Conservation (phyloP, 2,888 invertebrate genomes). For the Campoletis raptor region DNA sequence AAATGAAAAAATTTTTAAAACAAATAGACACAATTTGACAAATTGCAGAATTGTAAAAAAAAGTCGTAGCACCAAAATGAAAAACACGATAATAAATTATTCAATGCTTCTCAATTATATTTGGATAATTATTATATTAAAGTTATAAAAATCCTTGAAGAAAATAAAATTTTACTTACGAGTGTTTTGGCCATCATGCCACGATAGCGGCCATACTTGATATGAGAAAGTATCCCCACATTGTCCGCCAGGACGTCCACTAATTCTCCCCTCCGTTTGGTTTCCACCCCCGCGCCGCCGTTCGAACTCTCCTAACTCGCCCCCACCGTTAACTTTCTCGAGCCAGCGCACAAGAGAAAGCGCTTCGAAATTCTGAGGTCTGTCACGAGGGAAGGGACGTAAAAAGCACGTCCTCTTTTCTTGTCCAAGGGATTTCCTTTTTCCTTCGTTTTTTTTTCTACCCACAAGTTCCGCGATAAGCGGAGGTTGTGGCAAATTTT, state of each 20-base stretch:
- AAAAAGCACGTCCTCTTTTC: constrained; percentile 40
- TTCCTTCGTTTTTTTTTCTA: constrained; percentile 2
- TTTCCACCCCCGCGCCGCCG: constrained; percentile 79
- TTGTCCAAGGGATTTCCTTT: constrained; percentile 12
- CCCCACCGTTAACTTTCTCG: constrained; percentile 66
- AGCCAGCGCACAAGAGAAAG: constrained; percentile 42
- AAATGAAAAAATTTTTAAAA: background rate
- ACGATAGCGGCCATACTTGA: constrained; percentile 85
- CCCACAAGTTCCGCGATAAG: background rate
- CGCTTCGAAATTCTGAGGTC: constrained; percentile 64
- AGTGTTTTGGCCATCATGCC: constrained; percentile 85
- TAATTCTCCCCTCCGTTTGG: constrained; percentile 80
- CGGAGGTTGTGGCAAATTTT: constrained; percentile 33
- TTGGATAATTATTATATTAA: background rate
- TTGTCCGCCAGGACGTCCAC: constrained; percentile 83
- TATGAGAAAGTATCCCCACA: constrained; percentile 85
- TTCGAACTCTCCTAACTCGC: constrained; percentile 79
- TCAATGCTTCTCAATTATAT: background rate
- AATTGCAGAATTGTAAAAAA: background rate
- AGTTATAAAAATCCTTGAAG: constrained; percentile 2
- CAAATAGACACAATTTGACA: background rate
- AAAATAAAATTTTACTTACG: constrained; percentile 80
- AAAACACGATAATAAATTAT: background rate
- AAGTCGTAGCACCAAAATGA: background rate
- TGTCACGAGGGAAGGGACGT: constrained; percentile 59